Percentiles rank a stretch among this genome's conserved stretches.
phyloP scores from a whole-genome alignment of 2,888 invertebrate species.

The Drosophila phalerata region DNA sequence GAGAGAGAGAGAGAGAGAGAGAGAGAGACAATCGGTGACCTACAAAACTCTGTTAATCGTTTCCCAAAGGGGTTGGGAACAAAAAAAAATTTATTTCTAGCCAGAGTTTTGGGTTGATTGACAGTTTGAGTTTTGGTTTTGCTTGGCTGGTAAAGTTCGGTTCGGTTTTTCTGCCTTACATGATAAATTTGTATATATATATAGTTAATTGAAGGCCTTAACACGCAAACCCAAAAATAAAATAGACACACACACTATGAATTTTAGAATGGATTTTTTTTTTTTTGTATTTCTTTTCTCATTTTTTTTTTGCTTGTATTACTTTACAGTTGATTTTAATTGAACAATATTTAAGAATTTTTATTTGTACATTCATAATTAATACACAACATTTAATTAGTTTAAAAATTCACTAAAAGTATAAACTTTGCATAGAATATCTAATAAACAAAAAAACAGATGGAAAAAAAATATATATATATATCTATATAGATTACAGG shows the following conservation, averaged over 20 bases:
- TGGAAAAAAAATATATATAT: slow-evolving; percentile 13
- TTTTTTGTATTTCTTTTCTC: slow-evolving; percentile 1
- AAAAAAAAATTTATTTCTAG: slow-evolving; percentile 5
- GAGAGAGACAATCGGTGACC: slow-evolving; percentile 58
- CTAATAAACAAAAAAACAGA: slow-evolving; percentile 13
- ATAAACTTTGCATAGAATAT: slow-evolving; percentile 37
- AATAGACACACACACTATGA: slow-evolving; percentile 7
- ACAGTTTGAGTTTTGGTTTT: neutral
- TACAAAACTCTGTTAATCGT: slow-evolving; percentile 67
- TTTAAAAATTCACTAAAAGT: slow-evolving; percentile 40
- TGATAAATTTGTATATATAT: neutral
- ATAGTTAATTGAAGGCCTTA: slow-evolving; percentile 17
- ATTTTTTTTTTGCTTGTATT: slow-evolving; percentile 19
- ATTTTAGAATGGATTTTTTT: slow-evolving; percentile 15
- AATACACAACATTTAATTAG: slow-evolving; percentile 75
- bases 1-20: neutral
- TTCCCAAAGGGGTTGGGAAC: slow-evolving; percentile 31
- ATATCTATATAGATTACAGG: slow-evolving; percentile 8
- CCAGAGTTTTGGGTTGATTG: slow-evolving; percentile 3
- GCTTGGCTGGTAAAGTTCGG: neutral
- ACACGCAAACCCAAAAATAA: slow-evolving; percentile 12
- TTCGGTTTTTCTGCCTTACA: slow-evolving; percentile 6
- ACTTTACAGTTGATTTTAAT: slow-evolving; percentile 52
- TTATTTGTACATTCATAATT: slow-evolving; percentile 64
- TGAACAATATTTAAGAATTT: slow-evolving; percentile 54